Percentiles rank a stretch among this genome's conserved stretches.
These are phyloP conservation scores for Ostrea denselamellosa DNA, from an alignment of 1,140 invertebrate genomes.

Conservation along the genomic window DNA sequence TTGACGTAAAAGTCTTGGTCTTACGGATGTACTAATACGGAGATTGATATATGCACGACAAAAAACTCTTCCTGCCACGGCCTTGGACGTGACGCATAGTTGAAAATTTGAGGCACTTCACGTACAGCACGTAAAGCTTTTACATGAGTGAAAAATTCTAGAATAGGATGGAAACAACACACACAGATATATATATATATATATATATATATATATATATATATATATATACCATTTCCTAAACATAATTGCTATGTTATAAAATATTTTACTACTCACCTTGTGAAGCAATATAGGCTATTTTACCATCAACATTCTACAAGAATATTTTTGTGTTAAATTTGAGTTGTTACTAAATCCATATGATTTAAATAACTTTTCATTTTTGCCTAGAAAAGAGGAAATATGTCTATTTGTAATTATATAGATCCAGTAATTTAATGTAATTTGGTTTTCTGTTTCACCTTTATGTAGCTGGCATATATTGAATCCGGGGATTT, in stretches of 20 bases:
- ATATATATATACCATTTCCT: background rate
- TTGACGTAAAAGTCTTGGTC: too few relatives aligned
- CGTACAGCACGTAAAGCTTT: too few relatives aligned
- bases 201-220: background rate
- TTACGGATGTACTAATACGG: too few relatives aligned
- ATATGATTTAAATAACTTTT: too few relatives aligned
- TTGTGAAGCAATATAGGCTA: background rate
- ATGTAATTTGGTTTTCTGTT: background rate
- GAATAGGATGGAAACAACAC: too few relatives aligned
- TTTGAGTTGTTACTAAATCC: too few relatives aligned
- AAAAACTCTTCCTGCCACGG: too few relatives aligned
- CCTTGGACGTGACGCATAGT: too few relatives aligned
- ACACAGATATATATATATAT: too few relatives aligned
- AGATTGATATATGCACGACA: too few relatives aligned
- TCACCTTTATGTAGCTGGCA: background rate
- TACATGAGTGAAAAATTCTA: too few relatives aligned
- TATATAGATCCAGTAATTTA: background rate
- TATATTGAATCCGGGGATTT: background rate
- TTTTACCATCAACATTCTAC: background rate
- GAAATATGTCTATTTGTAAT: background rate
- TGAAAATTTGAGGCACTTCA: too few relatives aligned
- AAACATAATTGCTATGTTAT: background rate
- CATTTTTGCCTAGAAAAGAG: background rate
- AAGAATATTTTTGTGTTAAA: background rate
- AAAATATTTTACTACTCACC: background rate